phyloP scores from a whole-genome alignment of 2,888 invertebrate genomes.

The Drosophila hamatofila region DNA sequence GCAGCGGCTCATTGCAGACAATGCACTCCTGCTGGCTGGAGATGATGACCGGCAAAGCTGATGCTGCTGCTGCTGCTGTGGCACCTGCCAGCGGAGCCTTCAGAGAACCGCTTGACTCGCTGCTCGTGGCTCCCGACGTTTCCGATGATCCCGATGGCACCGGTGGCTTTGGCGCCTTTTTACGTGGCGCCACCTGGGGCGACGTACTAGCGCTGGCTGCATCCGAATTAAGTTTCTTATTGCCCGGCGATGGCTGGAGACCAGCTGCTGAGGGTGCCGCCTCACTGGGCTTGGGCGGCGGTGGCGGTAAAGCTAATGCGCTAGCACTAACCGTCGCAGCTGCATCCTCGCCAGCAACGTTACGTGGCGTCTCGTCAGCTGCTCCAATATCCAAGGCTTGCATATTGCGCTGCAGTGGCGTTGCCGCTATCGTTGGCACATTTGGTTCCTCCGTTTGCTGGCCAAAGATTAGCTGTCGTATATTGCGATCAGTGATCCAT shows the following conservation, averaged over 20 bases:
- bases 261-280: conserved; percentile 22
- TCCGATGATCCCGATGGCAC: conserved; percentile 21
- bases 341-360: conserved; percentile 39
- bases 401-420: conserved; percentile 58
- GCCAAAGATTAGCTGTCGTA: conserved; percentile 83
- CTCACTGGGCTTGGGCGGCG: conserved; percentile 49
- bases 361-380: conserved; percentile 17
- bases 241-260: conserved; percentile 62
- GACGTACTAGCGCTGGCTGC: conserved; percentile 47
- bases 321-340: conserved; percentile 32
- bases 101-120: conserved; percentile 19
- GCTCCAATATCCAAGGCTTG: conserved; percentile 63
- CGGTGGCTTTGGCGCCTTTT: conserved; percentile 79
- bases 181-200: conserved; percentile 75
- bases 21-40: conserved; percentile 87
- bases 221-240: conserved; percentile 78
- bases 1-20: conserved; percentile 90
- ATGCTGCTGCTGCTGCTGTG: conserved; percentile 23
- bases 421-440: conserved; percentile 19
- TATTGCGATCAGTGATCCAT: conserved; percentile 87
- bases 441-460: conserved; percentile 65
- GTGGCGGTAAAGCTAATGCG: conserved; percentile 47
- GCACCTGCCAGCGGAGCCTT: conserved; percentile 10
- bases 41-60: conserved; percentile 41
- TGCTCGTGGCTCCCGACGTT: conserved; percentile 11